Evolutionary conservation across 53 echinoderm and acorn worm genomes (phyloP), one percentile per base, ranked within the genome.

Genomic region (Temnopleurus reevesii): DNA sequence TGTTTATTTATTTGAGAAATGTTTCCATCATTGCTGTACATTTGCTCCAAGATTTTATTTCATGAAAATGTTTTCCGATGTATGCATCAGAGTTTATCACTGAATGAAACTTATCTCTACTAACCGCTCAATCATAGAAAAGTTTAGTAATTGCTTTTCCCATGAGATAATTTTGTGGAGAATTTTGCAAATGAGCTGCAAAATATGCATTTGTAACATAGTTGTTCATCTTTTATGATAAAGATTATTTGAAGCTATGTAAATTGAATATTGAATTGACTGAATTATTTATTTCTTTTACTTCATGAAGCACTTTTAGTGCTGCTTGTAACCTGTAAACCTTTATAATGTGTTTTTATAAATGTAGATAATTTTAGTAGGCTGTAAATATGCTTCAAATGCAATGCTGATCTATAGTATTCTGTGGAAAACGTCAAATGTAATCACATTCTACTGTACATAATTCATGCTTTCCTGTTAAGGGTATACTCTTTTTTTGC

Each of bases 281-380:
- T 79, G 46, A 47, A 49, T 79, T 79, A 79, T 79, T 79, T 79
- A 79, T 79, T 79, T 46, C 46, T 79, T 46, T 28, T 47, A 27
- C 79, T 47, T 28, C n/a, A 2, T 79, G 49, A 79, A 47, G 46
- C 29, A 76, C 47, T 27, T 4, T 49, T 10, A 10, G 47, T n/a
- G n/a, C n/a, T n/a, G n/a, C n/a, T 79, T 12, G 3, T 12, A 26
- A 21, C 49, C 28, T 46, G 47, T 77, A 13, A 23, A 46, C 5
- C 46, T 21, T 4, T 5, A 47, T 46, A 6, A 38, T 46, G 41
- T 46, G 41, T 71, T n/a, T 71, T 21, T 71, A 21, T 65, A 33
- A 34, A 6, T 36, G 1, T 79, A 79, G 47, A 49, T 79, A 79
- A 79, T 79, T 41, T 79, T 79, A 27, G 79, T 34, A 46, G 49